Base-by-base conservation (phyloP, 1,140 invertebrate genomes). In the Drosophila sproati region DNA sequence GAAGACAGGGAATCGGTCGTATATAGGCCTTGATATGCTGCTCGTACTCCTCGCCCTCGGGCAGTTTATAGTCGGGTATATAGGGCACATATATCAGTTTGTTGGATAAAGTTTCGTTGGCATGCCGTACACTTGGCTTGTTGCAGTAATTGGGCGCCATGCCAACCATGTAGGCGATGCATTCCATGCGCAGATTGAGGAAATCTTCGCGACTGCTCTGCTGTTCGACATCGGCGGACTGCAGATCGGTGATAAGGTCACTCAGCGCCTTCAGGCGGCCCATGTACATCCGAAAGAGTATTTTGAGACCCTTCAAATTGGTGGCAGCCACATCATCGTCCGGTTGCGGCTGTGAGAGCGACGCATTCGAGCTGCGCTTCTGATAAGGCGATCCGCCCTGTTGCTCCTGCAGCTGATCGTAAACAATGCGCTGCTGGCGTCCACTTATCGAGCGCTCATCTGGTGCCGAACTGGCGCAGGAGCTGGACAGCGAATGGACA, bases 201-300 rank as follows among this genome's bases (percentile, higher is more conserved):
- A 92, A 91, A 7, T 92, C 91, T 12, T 92, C 87, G 4, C 78
- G 78, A 7, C 78, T 71, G 4, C 83, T 54, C 34, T 92, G 78
- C 35, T 92, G 91, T 29, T 92, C 91, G 10, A 92, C 51, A 52
- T 92, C 91, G 5, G 91, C 91, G 4, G 87, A 89, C 45, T 92
- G 91, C 10, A 92, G 55, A 35, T 92, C 91, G 2, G 81, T 91
- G 20, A 92, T 92, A 31, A 89, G 88, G 79, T 92, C 91, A 69
- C 85, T 91, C 2, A 92, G 72, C 0, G 82, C 75, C 54, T 92
- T 92, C 2, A 92, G 34, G 1, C 88, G 86, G 0, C 91, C 91
- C 82, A 92, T 85, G 62, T 92, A 92, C 91, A 92, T 92, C 47
- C 91, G 91, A 57, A 92, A 92, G 2, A 92, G 81, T 35, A 92